These are phyloP conservation scores for Amblyraja radiata DNA, from an alignment of 2,797 vertebrate species.

Conservation along the genomic window DNA sequence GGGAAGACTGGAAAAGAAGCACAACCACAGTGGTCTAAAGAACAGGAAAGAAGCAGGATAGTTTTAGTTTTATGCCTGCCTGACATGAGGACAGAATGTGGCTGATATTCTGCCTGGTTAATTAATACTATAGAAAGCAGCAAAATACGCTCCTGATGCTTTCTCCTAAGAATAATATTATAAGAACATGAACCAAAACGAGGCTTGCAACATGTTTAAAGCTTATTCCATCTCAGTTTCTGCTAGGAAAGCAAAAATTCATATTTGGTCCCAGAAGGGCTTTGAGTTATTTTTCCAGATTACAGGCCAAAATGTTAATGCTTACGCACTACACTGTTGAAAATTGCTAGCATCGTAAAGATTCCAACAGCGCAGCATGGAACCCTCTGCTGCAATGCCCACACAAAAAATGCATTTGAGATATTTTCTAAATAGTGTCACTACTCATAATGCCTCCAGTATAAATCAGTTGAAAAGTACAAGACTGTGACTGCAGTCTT, in stretches of 20 bases:
- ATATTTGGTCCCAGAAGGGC: not conserved
- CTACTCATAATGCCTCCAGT: not conserved
- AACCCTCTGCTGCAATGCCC: not conserved
- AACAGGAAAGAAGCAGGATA: not conserved
- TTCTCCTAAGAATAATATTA: not conserved
- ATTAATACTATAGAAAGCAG: not conserved
- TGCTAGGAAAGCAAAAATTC: not conserved
- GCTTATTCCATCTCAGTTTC: no score
- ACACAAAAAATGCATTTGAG: not conserved
- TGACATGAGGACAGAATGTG: not conserved
- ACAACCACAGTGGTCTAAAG: not conserved
- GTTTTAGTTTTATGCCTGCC: not conserved
- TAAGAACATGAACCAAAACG: not conserved
- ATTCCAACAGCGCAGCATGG: not conserved
- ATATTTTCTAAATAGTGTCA: not conserved
- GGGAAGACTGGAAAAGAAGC: not conserved
- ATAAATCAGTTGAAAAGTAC: not conserved
- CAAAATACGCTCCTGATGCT: not conserved
- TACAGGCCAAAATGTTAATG: not conserved
- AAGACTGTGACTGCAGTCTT: not conserved
- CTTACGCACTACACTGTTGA: not conserved
- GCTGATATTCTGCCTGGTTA: not conserved
- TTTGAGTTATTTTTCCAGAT: not conserved
- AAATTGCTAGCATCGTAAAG: not conserved
- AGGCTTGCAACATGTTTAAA: not conserved